phyloP scores from a whole-genome alignment of 1,140 invertebrate species.

The Drosophila pachea region DNA sequence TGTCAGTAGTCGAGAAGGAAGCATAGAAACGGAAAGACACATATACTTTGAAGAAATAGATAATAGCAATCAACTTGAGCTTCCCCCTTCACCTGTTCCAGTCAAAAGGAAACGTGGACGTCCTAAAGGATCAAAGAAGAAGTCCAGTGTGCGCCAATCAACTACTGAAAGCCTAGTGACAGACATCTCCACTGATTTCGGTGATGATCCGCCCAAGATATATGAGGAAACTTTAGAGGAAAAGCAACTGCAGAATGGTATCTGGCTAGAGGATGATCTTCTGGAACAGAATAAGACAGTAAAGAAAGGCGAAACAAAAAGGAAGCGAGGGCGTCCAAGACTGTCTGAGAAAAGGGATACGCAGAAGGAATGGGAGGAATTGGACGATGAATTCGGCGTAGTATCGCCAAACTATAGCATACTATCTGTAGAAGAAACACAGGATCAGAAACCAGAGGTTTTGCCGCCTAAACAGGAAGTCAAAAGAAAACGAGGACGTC shows the following conservation, averaged over 20 bases:
- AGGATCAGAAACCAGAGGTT: neutral
- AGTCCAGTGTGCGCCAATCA: neutral
- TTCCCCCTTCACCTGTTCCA: neutral
- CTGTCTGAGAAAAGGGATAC: neutral
- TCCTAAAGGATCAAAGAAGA: constrained; percentile 21
- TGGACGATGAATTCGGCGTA: neutral
- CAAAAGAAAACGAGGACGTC: constrained; percentile 30
- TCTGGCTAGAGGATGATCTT: constrained; percentile 8
- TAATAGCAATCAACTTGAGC: neutral
- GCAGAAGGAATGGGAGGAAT: neutral
- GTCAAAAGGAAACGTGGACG: constrained; percentile 40
- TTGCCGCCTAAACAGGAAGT: neutral
- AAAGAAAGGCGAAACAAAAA: neutral
- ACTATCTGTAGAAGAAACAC: neutral
- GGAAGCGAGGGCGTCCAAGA: constrained; percentile 9
- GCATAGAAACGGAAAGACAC: neutral
- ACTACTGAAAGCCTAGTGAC: neutral
- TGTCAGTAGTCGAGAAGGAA: neutral
- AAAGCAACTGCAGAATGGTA: constrained; percentile 5
- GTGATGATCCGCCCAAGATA: neutral
- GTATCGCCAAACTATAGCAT: neutral
- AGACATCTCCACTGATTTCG: neutral
- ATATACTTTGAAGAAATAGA: neutral
- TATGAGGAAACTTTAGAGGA: constrained; percentile 7
- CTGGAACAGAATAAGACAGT: neutral